Conservation (phyloP, 2,113 vertebrate species). For the Hypanus sabinus region DNA sequence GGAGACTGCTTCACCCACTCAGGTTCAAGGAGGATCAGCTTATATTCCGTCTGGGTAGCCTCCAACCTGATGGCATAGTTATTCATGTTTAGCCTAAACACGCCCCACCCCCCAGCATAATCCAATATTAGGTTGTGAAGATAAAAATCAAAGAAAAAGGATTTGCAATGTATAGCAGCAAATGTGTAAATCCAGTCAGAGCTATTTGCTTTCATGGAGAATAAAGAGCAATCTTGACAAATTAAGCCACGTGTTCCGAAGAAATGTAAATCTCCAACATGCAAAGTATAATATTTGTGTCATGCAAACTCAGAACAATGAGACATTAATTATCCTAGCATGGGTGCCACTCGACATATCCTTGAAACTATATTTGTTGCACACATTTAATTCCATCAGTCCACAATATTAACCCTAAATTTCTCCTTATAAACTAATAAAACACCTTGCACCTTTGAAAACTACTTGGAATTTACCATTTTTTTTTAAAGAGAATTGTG, state of each 20-base stretch:
- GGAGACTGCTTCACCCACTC: too few relatives aligned
- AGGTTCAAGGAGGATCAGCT: too few relatives aligned
- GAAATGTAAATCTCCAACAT: not conserved
- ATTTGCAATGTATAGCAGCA: not conserved
- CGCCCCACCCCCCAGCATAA: not conserved
- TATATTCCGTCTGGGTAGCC: too few relatives aligned
- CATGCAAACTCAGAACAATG: not conserved
- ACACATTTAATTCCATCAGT: not conserved
- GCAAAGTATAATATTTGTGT: not conserved
- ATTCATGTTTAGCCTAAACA: not conserved
- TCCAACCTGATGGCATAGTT: too few relatives aligned
- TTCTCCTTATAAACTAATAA: not conserved
- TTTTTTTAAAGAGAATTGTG: constrained; percentile 23
- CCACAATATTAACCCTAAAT: not conserved
- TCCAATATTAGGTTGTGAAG: not conserved
- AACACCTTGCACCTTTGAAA: not conserved
- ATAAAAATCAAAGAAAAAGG: not conserved
- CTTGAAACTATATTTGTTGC: not conserved
- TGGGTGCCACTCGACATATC: not conserved
- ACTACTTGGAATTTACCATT: too few relatives aligned
- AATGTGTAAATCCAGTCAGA: not conserved
- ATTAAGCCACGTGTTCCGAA: not conserved
- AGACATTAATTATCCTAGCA: not conserved
- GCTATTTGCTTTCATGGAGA: not conserved
- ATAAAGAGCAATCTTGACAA: not conserved